These are phyloP conservation scores for Cynopterus sphinx DNA, from an alignment of 2,797 vertebrate genomes.

Conservation along the genomic window DNA sequence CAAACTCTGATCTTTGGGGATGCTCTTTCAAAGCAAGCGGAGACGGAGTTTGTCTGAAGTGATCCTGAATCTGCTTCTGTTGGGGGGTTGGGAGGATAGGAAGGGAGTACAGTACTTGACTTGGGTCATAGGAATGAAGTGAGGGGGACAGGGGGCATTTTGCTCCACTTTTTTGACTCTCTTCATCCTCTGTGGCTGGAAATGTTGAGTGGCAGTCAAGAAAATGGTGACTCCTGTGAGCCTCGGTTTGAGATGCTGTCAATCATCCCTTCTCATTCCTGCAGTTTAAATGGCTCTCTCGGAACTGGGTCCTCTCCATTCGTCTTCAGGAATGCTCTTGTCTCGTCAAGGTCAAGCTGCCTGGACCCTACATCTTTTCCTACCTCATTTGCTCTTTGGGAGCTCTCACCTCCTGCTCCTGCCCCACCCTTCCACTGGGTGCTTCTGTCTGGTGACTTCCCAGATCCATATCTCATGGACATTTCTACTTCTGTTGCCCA, in stretches of 20 bases:
- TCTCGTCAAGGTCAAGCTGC: neutral
- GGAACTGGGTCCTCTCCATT: neutral
- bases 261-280: fast-evolving
- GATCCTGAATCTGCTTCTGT: neutral
- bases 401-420: neutral
- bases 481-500: neutral
- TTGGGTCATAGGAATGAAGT: neutral
- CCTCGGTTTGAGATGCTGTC: neutral
- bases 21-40: neutral
- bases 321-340: neutral
- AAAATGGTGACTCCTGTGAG: neutral
- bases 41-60: neutral
- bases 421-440: neutral
- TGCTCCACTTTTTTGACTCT: neutral
- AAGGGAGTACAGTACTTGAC: neutral
- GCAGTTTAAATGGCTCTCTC: fast-evolving
- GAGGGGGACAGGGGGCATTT: neutral
- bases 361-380: neutral
- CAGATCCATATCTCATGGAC: neutral
- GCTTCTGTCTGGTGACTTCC: neutral
- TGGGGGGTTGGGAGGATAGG: neutral
- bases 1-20: neutral
- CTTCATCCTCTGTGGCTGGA: neutral
- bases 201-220: neutral
- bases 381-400: neutral